Evolutionary conservation across 2,888 invertebrate species (phyloP), one percentile per base, ranked within the genome.

Genomic region (Phoenoteleia sp.): DNA sequence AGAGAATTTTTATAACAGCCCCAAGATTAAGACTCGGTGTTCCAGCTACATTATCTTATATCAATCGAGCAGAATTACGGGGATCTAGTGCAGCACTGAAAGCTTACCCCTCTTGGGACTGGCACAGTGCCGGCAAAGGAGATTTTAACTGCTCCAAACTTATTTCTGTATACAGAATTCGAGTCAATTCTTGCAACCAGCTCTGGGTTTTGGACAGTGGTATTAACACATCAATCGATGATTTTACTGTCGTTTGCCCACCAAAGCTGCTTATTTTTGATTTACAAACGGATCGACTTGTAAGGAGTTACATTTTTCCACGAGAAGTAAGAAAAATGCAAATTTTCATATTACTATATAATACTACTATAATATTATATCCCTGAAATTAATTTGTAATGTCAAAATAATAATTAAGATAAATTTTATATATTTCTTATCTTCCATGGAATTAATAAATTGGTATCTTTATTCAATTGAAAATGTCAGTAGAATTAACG

Each of bases 131-230:
- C 0, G 96, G 96, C 0, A 95, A 95, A 19, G 96, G 96, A 0
- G 95, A 95, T 87, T 95, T 96, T 91, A 97, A 97, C 94, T 98
- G 98, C 92, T 96, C 96, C 17, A 96, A 96, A 0, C 92, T 98
- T 27, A 95, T 97, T 71, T 97, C 97, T 0, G 97, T 97, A 49
- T 98, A 98, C 94, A 95, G 98, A 23, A 93, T 96, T 60, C 95
- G 96, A 17, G 94, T 96, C 33, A 98, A 98, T 92, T 95, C 96
- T n/a, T 98, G 98, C 94, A 96, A 97, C 93, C 95, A 98, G 17
- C 94, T 98, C 3, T 98, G 98, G 98, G 96, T 97, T 0, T 94
- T 98, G 75, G 98, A 98, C 94, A 96, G 97, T 2, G 98, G 97
- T 0, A 95, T 97, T 15, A 95, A 95, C 92, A 96, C 96, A 88